phyloP scores from a whole-genome alignment of 2,113 vertebrate genomes.

The Marmota flaviventris region DNA sequence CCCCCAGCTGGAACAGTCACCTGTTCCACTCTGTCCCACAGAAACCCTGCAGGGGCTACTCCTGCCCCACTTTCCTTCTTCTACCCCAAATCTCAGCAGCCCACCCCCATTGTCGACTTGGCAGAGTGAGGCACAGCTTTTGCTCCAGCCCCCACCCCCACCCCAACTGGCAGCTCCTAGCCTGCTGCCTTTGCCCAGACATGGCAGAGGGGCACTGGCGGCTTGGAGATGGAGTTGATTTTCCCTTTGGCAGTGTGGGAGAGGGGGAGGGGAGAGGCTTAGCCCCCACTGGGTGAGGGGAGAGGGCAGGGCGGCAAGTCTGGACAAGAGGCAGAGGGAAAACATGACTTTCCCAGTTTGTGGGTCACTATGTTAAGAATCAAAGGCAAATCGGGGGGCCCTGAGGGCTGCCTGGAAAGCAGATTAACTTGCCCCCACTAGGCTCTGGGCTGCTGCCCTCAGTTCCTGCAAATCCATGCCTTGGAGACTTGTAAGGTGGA shows the following conservation, averaged over 20 bases:
- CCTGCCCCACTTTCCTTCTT: not conserved
- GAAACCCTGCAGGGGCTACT: not conserved
- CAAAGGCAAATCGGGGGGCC: not conserved
- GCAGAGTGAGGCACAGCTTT: conserved; percentile 46
- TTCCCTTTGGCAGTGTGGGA: conserved; percentile 77
- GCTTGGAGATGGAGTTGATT: conserved; percentile 67
- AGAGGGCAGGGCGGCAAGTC: conserved; percentile 68
- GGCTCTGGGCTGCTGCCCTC: not conserved
- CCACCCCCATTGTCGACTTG: conserved; percentile 51
- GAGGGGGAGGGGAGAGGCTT: conserved; percentile 57
- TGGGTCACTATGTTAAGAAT: conserved; percentile 32
- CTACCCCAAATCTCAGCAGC: not conserved
- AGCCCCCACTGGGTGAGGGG: conserved; percentile 41
- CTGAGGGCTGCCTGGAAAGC: not conserved
- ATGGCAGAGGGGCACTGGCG: conserved; percentile 79
- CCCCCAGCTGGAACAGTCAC: conserved; percentile 23
- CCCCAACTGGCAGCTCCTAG: conserved; percentile 72
- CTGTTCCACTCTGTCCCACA: not conserved
- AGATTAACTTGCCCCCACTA: not conserved
- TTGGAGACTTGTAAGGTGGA: not conserved
- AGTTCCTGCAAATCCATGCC: not conserved
- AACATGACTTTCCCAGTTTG: not conserved
- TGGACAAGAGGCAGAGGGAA: conserved; percentile 48
- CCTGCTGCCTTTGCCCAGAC: conserved; percentile 79
- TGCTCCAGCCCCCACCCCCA: conserved; percentile 71